These are phyloP conservation scores for Cepaea nemoralis DNA, from an alignment of 1,140 invertebrate genomes.

Conservation along the genomic window DNA sequence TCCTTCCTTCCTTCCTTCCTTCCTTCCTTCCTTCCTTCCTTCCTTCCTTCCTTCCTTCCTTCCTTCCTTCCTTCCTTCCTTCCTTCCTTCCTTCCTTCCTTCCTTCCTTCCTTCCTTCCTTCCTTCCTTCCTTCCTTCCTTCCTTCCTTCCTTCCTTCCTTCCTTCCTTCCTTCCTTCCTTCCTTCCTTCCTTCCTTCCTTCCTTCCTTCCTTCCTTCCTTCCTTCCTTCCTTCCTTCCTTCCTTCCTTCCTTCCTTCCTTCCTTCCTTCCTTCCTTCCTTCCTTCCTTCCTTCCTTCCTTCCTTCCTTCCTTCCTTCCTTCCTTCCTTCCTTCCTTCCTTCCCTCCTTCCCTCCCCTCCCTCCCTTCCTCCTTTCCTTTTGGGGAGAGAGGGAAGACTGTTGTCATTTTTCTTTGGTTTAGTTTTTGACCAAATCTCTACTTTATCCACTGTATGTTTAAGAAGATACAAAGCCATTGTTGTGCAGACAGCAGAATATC, in stretches of 20 bases:
- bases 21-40: no score
- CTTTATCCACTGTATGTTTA: no score
- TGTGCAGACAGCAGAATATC: no score
- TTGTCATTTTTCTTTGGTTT: no score
- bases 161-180: neutral
- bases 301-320: constrained; percentile 44
- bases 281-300: constrained; percentile 39
- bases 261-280: constrained; percentile 39
- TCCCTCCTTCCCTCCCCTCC: constrained; percentile 29
- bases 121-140: neutral
- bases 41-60: no score
- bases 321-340: constrained; percentile 42
- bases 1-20: no score
- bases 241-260: constrained; percentile 43
- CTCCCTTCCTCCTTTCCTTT: constrained; percentile 19
- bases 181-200: constrained; percentile 36
- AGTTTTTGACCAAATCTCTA: no score
- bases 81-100: constrained; percentile 2
- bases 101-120: no score
- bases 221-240: constrained; percentile 41
- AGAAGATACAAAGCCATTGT: no score
- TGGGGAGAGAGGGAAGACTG: no score
- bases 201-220: constrained; percentile 37
- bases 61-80: constrained; percentile 1
- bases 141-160: neutral